Evolutionary conservation across 2,888 invertebrate species (phyloP), one percentile per base, ranked within the genome.

Genomic region (Microctonus brassicae): DNA sequence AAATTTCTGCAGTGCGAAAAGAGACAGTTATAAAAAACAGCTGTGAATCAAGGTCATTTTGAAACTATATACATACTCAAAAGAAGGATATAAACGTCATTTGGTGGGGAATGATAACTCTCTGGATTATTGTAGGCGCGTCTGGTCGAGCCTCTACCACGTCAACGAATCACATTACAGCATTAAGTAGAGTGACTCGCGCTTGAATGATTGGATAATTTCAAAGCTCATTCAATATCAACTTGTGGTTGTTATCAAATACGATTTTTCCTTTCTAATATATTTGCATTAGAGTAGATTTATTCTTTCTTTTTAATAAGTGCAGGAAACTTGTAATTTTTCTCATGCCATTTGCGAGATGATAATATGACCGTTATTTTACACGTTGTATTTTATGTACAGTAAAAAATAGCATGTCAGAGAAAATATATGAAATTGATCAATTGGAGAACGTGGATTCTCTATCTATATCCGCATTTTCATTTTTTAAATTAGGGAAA

Each of bases 1-100:
- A 26, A 34, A 34, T 13, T 62, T 36, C 57, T 69, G 73, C 73
- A 69, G 73, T 73, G 72, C 69, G 66, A n/a, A 57, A 57, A 72
- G 73, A 75, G 75, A 72, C 72, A 74, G 75, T 69, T 72, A 63
- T 29, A 55, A 70, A 70, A 70, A 83, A 82, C 83, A 84, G 84
- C 83, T 84, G 84, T 76, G 73, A 77, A 69, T 75, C 83, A 84
- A 84, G 84, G 84, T 83, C 82, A 80, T 76, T 78, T 78, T 76
- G 71, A 75, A 42, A 77, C 77, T 78, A 80, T 78, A 78, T 76
- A 75, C 72, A 75, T 72, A 42, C n/a, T n/a, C n/a, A 34, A 74
- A 67, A 70, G 62, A 10, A 26, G 39, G 36, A 13, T 36, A 20
- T 24, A n/a, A n/a, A 63, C 60, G 52, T 68, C 60, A 68, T 58